Percentiles rank a stretch among this genome's conserved stretches.
These are phyloP conservation scores for Trachops cirrhosus DNA, from an alignment of 2,797 vertebrate genomes.

Conservation along the genomic window DNA sequence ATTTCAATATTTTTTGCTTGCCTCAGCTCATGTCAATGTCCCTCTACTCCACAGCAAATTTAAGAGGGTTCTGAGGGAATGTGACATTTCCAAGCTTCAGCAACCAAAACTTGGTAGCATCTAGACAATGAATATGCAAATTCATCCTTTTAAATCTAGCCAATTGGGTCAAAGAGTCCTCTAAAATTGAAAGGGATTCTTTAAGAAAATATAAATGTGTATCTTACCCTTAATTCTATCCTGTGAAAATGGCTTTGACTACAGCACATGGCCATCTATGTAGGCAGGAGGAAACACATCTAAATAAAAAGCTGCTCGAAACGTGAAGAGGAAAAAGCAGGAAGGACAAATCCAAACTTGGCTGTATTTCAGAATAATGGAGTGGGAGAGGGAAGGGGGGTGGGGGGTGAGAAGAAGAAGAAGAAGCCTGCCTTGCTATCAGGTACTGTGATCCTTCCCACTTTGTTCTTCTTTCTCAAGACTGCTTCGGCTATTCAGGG, in stretches of 20 bases:
- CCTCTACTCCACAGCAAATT: background rate
- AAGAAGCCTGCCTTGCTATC: background rate
- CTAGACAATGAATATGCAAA: conserved; percentile 18
- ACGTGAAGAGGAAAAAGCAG: background rate
- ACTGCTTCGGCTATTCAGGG: too few species aligned
- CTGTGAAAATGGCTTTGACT: background rate
- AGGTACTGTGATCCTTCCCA: too few species aligned
- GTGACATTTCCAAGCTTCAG: conserved; percentile 29
- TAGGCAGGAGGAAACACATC: background rate
- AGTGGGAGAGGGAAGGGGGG: background rate
- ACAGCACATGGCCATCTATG: background rate
- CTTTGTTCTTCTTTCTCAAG: too few species aligned
- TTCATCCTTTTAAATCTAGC: conserved; percentile 24
- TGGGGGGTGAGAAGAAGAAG: too few species aligned
- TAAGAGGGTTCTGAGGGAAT: conserved; percentile 13
- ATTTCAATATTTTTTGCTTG: background rate
- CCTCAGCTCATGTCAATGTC: background rate
- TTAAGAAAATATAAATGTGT: conserved; percentile 12
- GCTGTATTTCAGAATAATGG: background rate
- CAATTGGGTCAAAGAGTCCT: background rate
- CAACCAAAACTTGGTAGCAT: background rate
- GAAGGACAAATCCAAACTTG: background rate
- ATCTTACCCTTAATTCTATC: conserved; percentile 1
- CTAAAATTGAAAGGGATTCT: conserved; percentile 1
- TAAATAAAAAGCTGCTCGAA: conserved; percentile 37